These are phyloP conservation scores for Aphodius granarius DNA, from an alignment of 2,888 invertebrate species.

Conservation along the genomic window DNA sequence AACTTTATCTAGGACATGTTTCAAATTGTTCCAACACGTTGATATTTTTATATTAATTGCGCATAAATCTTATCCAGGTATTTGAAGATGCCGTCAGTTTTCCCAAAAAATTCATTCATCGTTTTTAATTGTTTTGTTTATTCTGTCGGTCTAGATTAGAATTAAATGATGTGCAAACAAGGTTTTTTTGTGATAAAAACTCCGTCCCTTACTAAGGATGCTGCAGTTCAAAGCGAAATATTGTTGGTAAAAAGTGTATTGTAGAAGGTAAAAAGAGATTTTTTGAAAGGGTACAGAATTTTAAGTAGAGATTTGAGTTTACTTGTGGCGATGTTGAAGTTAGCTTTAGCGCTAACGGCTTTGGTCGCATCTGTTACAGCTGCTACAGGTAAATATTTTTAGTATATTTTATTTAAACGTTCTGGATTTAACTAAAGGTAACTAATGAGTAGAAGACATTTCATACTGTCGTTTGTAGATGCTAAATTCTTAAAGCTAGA, in stretches of 20 bases:
- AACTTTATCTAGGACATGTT: neutral
- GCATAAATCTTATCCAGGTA: neutral
- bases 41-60: neutral
- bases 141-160: neutral
- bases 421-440: too few relatives aligned
- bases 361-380: neutral
- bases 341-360: neutral
- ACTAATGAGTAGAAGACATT: too few relatives aligned
- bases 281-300: neutral
- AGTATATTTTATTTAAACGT: too few relatives aligned
- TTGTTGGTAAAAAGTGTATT: neutral
- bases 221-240: neutral
- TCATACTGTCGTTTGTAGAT: too few relatives aligned
- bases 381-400: constrained; percentile 7
- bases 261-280: neutral
- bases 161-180: neutral
- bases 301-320: neutral
- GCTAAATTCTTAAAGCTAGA: too few relatives aligned
- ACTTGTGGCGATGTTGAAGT: neutral
- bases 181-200: neutral
- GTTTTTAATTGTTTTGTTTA: neutral
- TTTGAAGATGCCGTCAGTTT: neutral
- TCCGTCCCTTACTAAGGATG: neutral
- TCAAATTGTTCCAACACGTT: neutral
- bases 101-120: neutral